Percentiles rank a stretch among this genome's conserved stretches.
phyloP scores from a whole-genome alignment of 2,113 vertebrate genomes.

The Catharus bicknelli region DNA sequence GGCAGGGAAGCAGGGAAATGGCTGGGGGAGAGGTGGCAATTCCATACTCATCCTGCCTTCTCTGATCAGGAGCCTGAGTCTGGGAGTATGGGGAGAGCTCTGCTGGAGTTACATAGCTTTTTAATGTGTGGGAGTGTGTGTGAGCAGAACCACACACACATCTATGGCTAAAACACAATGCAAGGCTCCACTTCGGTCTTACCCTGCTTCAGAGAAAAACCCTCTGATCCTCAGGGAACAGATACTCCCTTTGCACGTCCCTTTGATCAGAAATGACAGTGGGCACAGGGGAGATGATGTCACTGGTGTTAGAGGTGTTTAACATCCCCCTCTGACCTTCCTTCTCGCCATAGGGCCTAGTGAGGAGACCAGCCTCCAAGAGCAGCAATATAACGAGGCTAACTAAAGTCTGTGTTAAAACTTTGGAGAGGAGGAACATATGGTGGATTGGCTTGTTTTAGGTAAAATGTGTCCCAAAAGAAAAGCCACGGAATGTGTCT shows the following conservation, averaged over 20 bases:
- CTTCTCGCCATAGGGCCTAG: slow-evolving; percentile 16
- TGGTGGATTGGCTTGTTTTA: neutral
- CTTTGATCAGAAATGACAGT: neutral
- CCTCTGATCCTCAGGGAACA: neutral
- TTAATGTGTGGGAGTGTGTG: neutral
- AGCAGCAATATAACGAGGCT: neutral
- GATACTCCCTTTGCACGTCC: neutral
- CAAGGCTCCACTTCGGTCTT: neutral
- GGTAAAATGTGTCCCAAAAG: neutral
- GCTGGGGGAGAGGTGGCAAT: neutral
- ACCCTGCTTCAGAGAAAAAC: neutral
- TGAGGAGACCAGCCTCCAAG: neutral
- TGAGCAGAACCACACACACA: neutral
- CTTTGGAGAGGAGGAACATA: slow-evolving; percentile 5
- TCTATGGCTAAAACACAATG: neutral
- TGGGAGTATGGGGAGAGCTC: neutral
- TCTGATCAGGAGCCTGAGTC: neutral
- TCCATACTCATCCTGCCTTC: neutral
- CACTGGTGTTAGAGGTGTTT: neutral
- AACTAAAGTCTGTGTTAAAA: neutral
- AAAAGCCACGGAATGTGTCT: neutral
- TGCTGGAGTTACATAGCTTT: neutral
- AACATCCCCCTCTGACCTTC: neutral
- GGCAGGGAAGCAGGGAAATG: neutral
- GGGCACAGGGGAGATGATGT: neutral